Evolutionary conservation across 2,113 vertebrate genomes (phyloP).

Genomic region (Camarhynchus parvulus): DNA sequence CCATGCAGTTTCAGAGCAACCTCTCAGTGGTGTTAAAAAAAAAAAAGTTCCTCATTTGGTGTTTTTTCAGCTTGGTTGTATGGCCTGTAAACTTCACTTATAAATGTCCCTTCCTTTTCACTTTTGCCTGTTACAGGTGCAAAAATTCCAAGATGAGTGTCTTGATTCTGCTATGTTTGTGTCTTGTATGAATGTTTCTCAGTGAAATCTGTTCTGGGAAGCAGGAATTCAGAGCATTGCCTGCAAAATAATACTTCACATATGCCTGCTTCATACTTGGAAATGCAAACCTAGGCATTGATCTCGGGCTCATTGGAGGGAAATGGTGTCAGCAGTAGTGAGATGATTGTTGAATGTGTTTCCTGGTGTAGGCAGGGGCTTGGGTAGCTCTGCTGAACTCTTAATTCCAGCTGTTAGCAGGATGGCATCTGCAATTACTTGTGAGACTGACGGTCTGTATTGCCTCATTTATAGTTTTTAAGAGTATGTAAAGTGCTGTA

Average conservation of each 20-base stretch:
- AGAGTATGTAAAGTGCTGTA: neutral
- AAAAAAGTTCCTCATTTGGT: neutral
- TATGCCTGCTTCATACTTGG: neutral
- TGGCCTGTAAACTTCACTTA: neutral
- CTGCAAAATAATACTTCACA: neutral
- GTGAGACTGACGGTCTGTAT: neutral
- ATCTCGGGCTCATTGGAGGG: neutral
- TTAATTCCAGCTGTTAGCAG: neutral
- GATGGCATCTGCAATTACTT: neutral
- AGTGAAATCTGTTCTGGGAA: neutral
- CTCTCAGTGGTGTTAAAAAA: neutral
- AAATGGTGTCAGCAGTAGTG: neutral
- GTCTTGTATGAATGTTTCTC: neutral
- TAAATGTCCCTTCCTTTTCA: neutral
- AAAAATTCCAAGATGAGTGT: neutral
- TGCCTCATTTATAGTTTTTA: conserved; percentile 8
- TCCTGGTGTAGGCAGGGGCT: neutral
- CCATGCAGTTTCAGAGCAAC: neutral
- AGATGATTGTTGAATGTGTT: neutral
- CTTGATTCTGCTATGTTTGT: neutral
- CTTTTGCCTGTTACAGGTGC: neutral
- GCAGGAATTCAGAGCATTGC: neutral
- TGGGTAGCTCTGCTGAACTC: neutral
- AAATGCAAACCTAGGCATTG: neutral
- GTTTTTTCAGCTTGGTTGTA: neutral